Evolutionary conservation across 2,797 vertebrate genomes (phyloP).

Genomic region (Anguilla anguilla): DNA sequence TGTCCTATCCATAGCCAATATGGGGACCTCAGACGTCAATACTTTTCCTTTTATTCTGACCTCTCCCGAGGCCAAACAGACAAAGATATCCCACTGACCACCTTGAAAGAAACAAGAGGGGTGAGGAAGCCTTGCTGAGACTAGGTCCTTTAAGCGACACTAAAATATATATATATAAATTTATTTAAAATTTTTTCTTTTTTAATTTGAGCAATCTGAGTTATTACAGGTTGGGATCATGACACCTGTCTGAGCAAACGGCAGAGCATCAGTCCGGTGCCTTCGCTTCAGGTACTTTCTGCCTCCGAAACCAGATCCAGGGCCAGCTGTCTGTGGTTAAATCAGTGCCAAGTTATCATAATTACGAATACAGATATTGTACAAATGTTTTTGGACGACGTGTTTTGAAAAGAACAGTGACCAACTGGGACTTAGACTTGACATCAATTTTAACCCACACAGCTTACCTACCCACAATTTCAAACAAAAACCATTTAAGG

Average conservation of each 20-base stretch:
- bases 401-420: background rate
- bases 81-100: conserved; percentile 23
- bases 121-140: conserved; percentile 9
- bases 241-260: background rate
- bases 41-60: conserved; percentile 22
- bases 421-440: background rate
- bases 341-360: background rate
- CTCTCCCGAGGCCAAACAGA: conserved; percentile 23
- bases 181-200: background rate
- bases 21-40: conserved; percentile 16
- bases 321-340: background rate
- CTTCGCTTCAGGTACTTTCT: background rate
- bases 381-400: background rate
- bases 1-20: conserved; percentile 23
- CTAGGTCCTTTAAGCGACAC: conserved; percentile 12
- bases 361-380: background rate
- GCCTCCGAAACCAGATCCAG: background rate
- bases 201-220: background rate
- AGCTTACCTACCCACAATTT: background rate
- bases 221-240: background rate
- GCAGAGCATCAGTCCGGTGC: background rate
- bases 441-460: background rate
- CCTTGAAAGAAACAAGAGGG: conserved; percentile 24
- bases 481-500: background rate
- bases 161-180: background rate